These are phyloP conservation scores for Onthophagus taurus DNA, from an alignment of 1,140 invertebrate genomes.

Conservation along the genomic window DNA sequence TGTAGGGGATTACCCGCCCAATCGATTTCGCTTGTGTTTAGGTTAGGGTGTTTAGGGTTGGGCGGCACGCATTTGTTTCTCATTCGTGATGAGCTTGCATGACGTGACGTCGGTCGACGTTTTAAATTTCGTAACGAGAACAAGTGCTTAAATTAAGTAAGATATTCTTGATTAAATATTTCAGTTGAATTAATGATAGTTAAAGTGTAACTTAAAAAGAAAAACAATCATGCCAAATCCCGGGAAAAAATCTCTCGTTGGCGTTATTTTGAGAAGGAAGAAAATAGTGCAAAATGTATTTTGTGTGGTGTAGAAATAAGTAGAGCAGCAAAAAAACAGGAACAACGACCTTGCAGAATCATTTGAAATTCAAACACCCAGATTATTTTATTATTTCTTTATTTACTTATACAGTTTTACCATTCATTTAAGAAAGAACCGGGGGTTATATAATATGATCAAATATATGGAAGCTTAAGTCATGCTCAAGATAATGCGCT, in stretches of 20 bases:
- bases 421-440: not conserved
- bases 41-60: too few relatives aligned
- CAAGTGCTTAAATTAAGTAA: too few relatives aligned
- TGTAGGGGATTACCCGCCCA: too few relatives aligned
- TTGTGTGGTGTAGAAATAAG: slow-evolving; percentile 2
- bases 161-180: not conserved
- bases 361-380: slow-evolving; percentile 2
- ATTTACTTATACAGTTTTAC: slow-evolving; percentile 1
- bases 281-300: slow-evolving; percentile 2
- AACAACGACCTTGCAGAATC: not conserved
- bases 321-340: slow-evolving; percentile 1
- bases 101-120: not conserved
- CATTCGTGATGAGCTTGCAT: too few relatives aligned
- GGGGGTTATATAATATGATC: not conserved
- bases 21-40: too few relatives aligned
- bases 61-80: too few relatives aligned
- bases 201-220: slow-evolving; percentile 3
- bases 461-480: slow-evolving; percentile 2
- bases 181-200: slow-evolving; percentile 1
- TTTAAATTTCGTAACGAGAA: too few relatives aligned
- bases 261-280: not conserved
- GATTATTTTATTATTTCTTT: too few relatives aligned
- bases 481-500: not conserved
- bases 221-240: slow-evolving; percentile 1
- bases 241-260: not conserved